A percentile compares a stretch with the other conserved stretches of the same genome.
Evolutionary conservation across 2,888 invertebrate species (phyloP).

Genomic region (Brachyptera putata): DNA sequence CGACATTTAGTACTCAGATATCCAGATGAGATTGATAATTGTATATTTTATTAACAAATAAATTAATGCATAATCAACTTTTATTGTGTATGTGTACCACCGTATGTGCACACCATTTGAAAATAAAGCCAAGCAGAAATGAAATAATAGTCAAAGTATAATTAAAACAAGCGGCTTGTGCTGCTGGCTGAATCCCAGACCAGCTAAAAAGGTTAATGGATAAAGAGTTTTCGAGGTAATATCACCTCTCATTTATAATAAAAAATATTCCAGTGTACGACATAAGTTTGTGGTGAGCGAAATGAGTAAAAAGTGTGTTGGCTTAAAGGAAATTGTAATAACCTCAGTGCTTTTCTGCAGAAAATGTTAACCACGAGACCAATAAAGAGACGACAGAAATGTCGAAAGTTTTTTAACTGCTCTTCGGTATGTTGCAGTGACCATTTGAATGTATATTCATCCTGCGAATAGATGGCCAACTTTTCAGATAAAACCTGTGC

Average conservation of each 20-base stretch:
- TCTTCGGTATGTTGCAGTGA: neutral
- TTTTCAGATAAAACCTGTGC: neutral
- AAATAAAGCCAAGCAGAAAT: too few relatives aligned
- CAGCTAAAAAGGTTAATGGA: too few relatives aligned
- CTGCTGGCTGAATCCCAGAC: too few relatives aligned
- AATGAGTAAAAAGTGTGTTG: constrained; percentile 11
- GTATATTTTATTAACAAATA: constrained; percentile 18
- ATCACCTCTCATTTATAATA: constrained; percentile 11
- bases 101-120: too few relatives aligned
- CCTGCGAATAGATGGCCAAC: neutral
- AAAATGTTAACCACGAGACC: constrained; percentile 17
- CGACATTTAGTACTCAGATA: constrained; percentile 18
- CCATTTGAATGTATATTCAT: neutral
- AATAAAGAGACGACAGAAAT: constrained; percentile 8
- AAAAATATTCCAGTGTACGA: constrained; percentile 1
- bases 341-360: constrained; percentile 1
- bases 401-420: constrained; percentile 14
- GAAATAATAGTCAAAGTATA: too few relatives aligned
- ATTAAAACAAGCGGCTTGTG: too few relatives aligned
- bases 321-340: constrained; percentile 11
- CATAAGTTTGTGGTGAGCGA: neutral
- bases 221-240: too few relatives aligned
- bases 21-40: constrained; percentile 16
- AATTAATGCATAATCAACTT: too few relatives aligned
- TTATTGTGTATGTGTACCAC: too few relatives aligned